Evolutionary conservation across 2,113 vertebrate genomes (phyloP), one percentile per base, ranked within the genome.

Genomic region (Ia io): DNA sequence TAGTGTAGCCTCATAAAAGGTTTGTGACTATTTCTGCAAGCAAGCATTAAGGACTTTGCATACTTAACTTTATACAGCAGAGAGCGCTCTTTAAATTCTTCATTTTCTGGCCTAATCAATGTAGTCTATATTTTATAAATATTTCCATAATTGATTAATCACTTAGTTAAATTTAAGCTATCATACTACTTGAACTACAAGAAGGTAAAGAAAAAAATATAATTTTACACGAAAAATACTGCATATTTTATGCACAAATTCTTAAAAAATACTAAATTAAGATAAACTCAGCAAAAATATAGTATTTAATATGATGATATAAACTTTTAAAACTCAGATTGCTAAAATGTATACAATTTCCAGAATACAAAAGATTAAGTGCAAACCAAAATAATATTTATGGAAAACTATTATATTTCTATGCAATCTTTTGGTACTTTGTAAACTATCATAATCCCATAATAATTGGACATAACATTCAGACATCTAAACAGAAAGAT

Each of bases 51-150:
- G 30, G 11, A 69, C 32, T 9, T 1, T 94, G 84, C 25, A 92
- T 5, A 67, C 22, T 53, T 95, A 74, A 65, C 35, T 85, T 42
- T 18, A 35, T 79, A 5, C 56, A 96, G 84, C 51, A 97, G 90
- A 94, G 71, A 82, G 70, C 25, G 84, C 83, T 84, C 53, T 18
- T 79, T 30, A 85, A 90, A 73, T 80, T 47, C 7, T 83, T 90
- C 47, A 74, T 37, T 95, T 84, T 92, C 85, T 91, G 51, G 25
- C 30, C 71, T 74, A 94, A 77, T 86, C 13, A 28, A 82, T 61
- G 63, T 42, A 67, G 59, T 96, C 18, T 74, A 7, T 22, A 40
- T 91, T 87, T 92, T 59, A 53, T 16, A 92, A 28, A 77, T 11
- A 69, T 83, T 90, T 93, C 56, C 65, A 83, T 80, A 95, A 49